These are phyloP conservation scores for Asteroscopus sphinx DNA, from an alignment of 2,888 invertebrate genomes.

Conservation along the genomic window DNA sequence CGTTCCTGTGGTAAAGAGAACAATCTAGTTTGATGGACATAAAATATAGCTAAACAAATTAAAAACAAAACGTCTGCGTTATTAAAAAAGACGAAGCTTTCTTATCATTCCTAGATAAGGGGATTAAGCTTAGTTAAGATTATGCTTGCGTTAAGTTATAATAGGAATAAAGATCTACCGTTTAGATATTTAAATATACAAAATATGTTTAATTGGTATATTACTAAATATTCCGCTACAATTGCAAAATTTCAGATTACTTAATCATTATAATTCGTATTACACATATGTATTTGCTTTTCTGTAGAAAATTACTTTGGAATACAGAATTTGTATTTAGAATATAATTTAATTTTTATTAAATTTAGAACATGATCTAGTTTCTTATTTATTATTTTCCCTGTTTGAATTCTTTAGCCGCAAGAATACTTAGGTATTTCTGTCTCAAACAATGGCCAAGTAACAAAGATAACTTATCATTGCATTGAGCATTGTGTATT, in stretches of 20 bases:
- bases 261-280: too few species aligned
- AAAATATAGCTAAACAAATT: neutral
- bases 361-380: slow-evolving; percentile 4
- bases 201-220: too few species aligned
- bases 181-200: neutral
- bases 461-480: slow-evolving; percentile 1
- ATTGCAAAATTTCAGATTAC: neutral
- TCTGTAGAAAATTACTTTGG: too few species aligned
- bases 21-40: neutral
- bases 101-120: slow-evolving; percentile 57
- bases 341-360: neutral
- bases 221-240: too few species aligned
- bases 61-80: neutral
- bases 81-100: slow-evolving; percentile 11
- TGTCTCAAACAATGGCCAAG: neutral
- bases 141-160: slow-evolving; percentile 29
- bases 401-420: neutral
- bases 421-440: neutral
- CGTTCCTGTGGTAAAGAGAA: slow-evolving; percentile 7
- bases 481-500: neutral
- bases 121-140: slow-evolving; percentile 25
- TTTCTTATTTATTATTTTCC: neutral
- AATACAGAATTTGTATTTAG: neutral
- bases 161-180: neutral
- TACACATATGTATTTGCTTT: too few species aligned